These are phyloP conservation scores for Acanthacorydalis orientalis DNA, from an alignment of 2,888 invertebrate genomes.

Conservation along the genomic window DNA sequence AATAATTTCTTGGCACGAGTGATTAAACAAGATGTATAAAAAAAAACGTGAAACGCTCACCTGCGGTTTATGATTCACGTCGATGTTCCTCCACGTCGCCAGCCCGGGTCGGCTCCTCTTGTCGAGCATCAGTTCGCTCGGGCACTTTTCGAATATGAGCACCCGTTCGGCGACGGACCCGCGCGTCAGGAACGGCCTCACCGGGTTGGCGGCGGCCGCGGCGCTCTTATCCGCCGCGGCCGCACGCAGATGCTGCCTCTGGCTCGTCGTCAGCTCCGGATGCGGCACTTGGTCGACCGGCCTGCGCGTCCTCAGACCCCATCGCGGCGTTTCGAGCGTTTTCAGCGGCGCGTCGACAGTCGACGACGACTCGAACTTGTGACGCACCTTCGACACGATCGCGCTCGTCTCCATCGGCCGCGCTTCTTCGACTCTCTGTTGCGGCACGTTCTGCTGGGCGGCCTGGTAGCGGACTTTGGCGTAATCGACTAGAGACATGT, in stretches of 20 bases:
- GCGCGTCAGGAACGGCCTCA: constrained; percentile 69
- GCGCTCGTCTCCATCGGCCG: constrained; percentile 8
- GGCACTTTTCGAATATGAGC: constrained; percentile 79
- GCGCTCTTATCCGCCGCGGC: constrained; percentile 11
- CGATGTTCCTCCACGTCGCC: constrained; percentile 4
- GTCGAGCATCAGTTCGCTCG: constrained; percentile 57
- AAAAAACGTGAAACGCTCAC: constrained; percentile 14
- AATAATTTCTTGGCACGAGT: no score
- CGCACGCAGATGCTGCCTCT: constrained; percentile 35
- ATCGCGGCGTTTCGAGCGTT: constrained; percentile 12
- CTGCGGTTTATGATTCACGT: constrained; percentile 18
- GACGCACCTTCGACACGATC: constrained; percentile 16
- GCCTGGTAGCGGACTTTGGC: constrained; percentile 48
- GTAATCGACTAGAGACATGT: constrained; percentile 42
- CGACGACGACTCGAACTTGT: constrained; percentile 15
- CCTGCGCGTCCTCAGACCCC: constrained; percentile 21
- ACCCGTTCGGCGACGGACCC: constrained; percentile 85
- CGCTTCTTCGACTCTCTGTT: constrained; percentile 24
- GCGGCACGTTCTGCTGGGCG: constrained; percentile 27
- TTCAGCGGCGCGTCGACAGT: constrained; percentile 13
- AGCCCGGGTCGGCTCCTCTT: constrained; percentile 35
- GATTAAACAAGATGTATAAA: not conserved
- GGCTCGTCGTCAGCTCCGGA: constrained; percentile 44
- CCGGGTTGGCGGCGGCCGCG: constrained; percentile 36
- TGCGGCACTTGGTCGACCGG: constrained; percentile 32